Conservation (phyloP, 2,113 vertebrate species). For the Notarius lentiginosus region DNA sequence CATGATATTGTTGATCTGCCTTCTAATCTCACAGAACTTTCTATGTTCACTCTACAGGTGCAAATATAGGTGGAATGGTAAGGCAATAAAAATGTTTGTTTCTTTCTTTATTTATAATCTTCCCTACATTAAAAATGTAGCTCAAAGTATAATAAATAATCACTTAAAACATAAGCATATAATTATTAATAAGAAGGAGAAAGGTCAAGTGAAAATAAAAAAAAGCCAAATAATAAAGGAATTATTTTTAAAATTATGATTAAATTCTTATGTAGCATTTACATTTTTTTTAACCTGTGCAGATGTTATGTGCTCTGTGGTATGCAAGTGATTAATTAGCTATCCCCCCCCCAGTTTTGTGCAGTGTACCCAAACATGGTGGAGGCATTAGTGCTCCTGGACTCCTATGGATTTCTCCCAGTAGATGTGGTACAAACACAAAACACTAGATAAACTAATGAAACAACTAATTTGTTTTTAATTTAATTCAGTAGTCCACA, state of each 20-base stretch:
- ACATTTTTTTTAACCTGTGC: not conserved
- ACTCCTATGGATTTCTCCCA: conserved; percentile 75
- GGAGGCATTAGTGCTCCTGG: conserved; percentile 82
- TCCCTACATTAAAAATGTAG: not conserved
- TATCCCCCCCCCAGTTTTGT: conserved; percentile 73
- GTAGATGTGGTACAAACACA: conserved; percentile 59
- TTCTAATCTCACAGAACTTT: not conserved
- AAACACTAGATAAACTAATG: not conserved
- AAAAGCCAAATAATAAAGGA: not conserved
- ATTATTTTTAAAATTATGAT: not conserved
- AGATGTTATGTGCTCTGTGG: not conserved
- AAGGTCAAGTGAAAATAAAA: not conserved
- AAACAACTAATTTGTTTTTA: not conserved
- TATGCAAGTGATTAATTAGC: not conserved
- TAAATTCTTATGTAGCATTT: not conserved
- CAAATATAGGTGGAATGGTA: conserved; percentile 78
- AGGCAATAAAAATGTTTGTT: conserved; percentile 39
- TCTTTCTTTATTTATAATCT: not conserved
- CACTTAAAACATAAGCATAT: not conserved
- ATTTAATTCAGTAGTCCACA: not conserved
- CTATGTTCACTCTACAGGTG: conserved; percentile 70
- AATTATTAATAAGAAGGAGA: not conserved
- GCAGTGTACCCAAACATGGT: conserved; percentile 88
- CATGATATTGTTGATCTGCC: not conserved
- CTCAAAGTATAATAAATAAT: not conserved